phyloP scores from a whole-genome alignment of 1,140 invertebrate genomes.

The Holotrichia oblita region DNA sequence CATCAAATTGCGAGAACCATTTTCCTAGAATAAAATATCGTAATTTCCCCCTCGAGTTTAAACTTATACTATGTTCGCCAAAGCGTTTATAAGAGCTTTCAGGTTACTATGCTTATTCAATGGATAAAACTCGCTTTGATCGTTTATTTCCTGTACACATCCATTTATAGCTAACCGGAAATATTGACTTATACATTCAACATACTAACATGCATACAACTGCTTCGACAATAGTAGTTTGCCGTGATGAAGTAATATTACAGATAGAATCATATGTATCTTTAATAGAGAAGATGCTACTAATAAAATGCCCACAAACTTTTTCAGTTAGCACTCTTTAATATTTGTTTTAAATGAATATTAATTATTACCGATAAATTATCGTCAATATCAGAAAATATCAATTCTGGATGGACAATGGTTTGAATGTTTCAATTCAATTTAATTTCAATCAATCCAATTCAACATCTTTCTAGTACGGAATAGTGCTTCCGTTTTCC shows the following conservation, averaged over 20 bases:
- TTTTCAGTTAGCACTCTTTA: neutral
- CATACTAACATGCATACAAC: neutral
- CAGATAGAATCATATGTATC: neutral
- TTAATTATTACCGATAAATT: neutral
- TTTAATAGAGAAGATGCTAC: neutral
- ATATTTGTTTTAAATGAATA: neutral
- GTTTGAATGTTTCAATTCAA: too few species aligned
- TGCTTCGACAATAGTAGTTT: neutral
- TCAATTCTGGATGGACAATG: too few species aligned
- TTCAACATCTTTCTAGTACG: too few species aligned
- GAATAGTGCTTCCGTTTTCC: neutral
- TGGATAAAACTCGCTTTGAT: neutral
- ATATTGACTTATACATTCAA: constrained; percentile 1
- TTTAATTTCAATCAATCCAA: too few species aligned
- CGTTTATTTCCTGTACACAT: neutral
- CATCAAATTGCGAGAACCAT: too few species aligned
- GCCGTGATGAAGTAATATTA: neutral
- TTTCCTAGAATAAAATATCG: too few species aligned
- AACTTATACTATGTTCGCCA: too few species aligned
- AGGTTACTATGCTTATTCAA: neutral
- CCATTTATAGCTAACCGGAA: constrained; percentile 7
- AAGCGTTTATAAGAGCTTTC: too few species aligned
- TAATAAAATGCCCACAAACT: neutral
- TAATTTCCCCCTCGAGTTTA: too few species aligned
- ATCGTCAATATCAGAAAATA: too few species aligned